Evolutionary conservation across 2,797 vertebrate species (phyloP), one percentile per base, ranked within the genome.

Genomic region (Urosaurus nigricauda): DNA sequence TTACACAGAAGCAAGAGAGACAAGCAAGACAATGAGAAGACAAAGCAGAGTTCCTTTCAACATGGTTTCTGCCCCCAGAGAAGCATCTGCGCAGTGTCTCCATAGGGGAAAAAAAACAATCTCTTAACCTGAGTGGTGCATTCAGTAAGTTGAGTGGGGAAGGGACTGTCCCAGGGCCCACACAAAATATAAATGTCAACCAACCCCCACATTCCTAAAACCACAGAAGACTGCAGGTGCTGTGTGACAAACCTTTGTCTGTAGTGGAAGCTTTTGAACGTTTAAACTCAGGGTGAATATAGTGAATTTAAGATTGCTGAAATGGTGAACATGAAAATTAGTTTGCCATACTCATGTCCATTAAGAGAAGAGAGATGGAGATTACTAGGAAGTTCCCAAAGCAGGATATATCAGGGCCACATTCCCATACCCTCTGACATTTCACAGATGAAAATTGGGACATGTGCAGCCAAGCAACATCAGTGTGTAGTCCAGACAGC

Each of bases 1-100:
- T 85, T 80, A 88, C 74, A 37, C 47, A 92, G 78, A 89, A 32
- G 53, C 91, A 71, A 2, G n/a, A 7, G 35, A 47, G 56, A 2
- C 73, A 73, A 4, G 0, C 0, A 17, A 21, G 0, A 21, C 43
- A 47, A 75, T 51, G 16, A 1, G 75, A 63, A 40, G 70, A 35
- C 3, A 37, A 89, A 53, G 29, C 47, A 26, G 7, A 6, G 21
- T 60, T 60, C 47, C 40, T 89, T 71, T 51, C 32, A 60, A 19
- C 5, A 19, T 3, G 19, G 37, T 14, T 40, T 73, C 68, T 73
- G 32, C 68, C 53, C 56, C 78, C 53, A 63, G 53, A 85, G 16
- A 60, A 1, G 21, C 29, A 29, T 79, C 19, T 74, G 4, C 35
- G 58, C 19, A 24, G 56, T 68, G 56, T 35, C 58, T 83, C 56